Evolutionary conservation across 2,113 vertebrate genomes (phyloP), one percentile per base, ranked within the genome.

Genomic region (Gallinago paraguaiae): DNA sequence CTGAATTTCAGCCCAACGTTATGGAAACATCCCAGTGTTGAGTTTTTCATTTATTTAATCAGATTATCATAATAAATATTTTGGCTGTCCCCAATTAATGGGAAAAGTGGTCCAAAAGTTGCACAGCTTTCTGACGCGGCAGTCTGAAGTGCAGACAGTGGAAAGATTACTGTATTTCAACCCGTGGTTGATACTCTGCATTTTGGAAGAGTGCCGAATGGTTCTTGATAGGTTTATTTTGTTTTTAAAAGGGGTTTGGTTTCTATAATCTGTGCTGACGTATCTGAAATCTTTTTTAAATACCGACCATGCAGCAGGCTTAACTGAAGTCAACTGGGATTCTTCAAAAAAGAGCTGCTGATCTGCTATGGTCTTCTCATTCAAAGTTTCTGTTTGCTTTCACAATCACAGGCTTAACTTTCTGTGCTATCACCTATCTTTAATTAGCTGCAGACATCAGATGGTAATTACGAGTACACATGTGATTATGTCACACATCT

Each of bases 31-130:
- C 37, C 41, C 14, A 17, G 0, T 20, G 3, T 61, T 33, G 67
- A 9, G 4, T 33, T 93, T 74, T 54, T 68, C 51, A 64, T 74
- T 79, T 65, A 16, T 37, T 61, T 54, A 7, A 64, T 68, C 13
- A 71, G 24, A 86, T 60, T 51, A 88, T 85, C 2, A 4, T 65
- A 95, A 92, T 91, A 88, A 95, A 79, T 41, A 71, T 25, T 92
- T 79, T 87, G 37, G 80, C 31, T 86, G 63, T 35, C 31, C 10
- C 27, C 14, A 72, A 0, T 61, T 64, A 87, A 56, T 43, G 46
- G 28, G 8, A 78, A 84, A 51, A 3, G 11, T 89, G 25, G 23
- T 78, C 31, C 15, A 59, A n/a, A 91, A 81, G 37, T 75, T 70
- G 22, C 54, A 72, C 7, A 45, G 10, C 56, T 22, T 59, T 70